Conservation (phyloP, 2,888 invertebrate genomes). For the Pammene aurita region DNA sequence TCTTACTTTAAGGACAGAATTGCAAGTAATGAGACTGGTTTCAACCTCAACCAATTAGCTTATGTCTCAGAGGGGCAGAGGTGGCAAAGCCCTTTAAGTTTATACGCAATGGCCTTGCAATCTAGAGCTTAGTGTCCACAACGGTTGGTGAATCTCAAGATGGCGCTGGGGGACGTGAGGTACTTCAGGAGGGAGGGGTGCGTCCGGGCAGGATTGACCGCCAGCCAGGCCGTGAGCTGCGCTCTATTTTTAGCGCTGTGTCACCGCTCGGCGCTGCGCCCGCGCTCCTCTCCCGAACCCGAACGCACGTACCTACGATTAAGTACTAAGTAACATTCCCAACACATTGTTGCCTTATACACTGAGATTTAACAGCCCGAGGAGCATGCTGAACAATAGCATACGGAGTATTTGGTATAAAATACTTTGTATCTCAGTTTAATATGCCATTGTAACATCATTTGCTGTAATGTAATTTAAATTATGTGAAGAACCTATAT, state of each 20-base stretch:
- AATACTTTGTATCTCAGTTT: conserved; percentile 20
- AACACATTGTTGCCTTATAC: conserved; percentile 8
- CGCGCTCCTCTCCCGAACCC: conserved; percentile 47
- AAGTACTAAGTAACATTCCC: conserved; percentile 50
- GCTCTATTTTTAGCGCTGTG: conserved; percentile 82
- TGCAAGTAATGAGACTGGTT: conserved; percentile 20
- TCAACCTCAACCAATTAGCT: conserved; percentile 10
- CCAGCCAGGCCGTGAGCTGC: conserved; percentile 60
- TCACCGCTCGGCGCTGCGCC: conserved; percentile 62
- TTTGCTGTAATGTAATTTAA: too few species aligned
- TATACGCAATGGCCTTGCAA: conserved; percentile 64
- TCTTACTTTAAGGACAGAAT: conserved; percentile 11
- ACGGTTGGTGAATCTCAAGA: conserved; percentile 71
- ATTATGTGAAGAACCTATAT: too few species aligned
- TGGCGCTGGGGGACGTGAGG: conserved; percentile 69
- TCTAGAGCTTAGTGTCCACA: conserved; percentile 60
- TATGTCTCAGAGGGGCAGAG: conserved; percentile 2
- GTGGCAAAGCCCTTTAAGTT: conserved; percentile 50
- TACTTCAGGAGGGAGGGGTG: conserved; percentile 51
- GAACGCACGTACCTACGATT: conserved; percentile 49
- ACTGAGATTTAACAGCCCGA: conserved; percentile 28
- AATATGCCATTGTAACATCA: too few species aligned
- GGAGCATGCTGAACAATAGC: conserved; percentile 5
- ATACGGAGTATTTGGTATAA: conserved; percentile 1
- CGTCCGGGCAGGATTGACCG: conserved; percentile 56